Percentiles rank a stretch among this genome's conserved stretches.
These are phyloP conservation scores for Oegoconia quadripuncta DNA, from an alignment of 2,888 invertebrate species.

Conservation along the genomic window DNA sequence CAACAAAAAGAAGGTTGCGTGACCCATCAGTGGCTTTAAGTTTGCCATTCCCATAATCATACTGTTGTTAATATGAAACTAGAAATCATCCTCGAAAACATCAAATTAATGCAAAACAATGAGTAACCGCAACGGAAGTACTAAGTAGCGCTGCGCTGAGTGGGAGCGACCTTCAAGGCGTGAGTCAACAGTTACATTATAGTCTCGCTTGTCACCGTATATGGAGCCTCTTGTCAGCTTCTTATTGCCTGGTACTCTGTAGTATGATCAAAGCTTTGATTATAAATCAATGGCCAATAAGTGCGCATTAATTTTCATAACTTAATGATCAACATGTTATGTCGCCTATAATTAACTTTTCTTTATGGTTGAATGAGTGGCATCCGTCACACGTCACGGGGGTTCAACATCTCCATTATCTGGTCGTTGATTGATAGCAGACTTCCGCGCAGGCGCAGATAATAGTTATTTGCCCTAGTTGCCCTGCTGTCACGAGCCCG, in stretches of 20 bases:
- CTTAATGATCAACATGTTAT: not conserved
- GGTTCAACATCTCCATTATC: slow-evolving; percentile 68
- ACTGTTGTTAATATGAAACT: not conserved
- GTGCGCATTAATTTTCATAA: slow-evolving; percentile 2
- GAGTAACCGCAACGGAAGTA: slow-evolving; percentile 45
- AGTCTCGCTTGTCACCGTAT: slow-evolving; percentile 37
- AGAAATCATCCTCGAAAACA: slow-evolving; percentile 4
- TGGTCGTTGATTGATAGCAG: slow-evolving; percentile 65
- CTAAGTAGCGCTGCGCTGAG: slow-evolving; percentile 25
- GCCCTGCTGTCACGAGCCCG: slow-evolving; percentile 26
- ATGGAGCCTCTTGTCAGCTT: slow-evolving; percentile 35
- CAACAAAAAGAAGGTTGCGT: not conserved
- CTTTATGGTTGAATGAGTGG: slow-evolving; percentile 36
- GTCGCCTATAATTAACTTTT: not conserved
- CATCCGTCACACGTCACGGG: slow-evolving; percentile 54
- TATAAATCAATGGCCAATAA: slow-evolving; percentile 13
- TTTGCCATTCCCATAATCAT: not conserved
- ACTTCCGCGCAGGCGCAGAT: slow-evolving; percentile 56
- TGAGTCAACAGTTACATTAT: slow-evolving; percentile 46
- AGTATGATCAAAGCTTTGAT: slow-evolving; percentile 11
- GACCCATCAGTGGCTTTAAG: not conserved
- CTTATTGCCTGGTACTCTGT: slow-evolving; percentile 22
- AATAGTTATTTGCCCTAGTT: slow-evolving; percentile 50
- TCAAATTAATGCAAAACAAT: slow-evolving; percentile 30
- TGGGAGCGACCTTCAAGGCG: slow-evolving; percentile 54